These are phyloP conservation scores for Muntiacus muntjak DNA, from an alignment of 2,113 vertebrate genomes.

Conservation along the genomic window DNA sequence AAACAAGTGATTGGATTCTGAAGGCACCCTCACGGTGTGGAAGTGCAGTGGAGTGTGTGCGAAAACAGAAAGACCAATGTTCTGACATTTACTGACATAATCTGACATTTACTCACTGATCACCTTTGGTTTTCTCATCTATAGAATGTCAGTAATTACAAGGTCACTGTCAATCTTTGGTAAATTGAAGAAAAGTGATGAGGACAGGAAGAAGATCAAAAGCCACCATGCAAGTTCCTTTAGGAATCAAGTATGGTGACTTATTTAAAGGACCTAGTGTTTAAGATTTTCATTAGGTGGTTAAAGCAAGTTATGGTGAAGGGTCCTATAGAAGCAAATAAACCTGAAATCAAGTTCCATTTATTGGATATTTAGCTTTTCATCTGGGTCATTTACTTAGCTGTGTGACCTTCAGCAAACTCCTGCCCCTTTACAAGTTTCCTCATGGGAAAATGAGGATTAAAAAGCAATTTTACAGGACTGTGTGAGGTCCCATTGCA, in stretches of 20 bases:
- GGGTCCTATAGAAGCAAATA: too few relatives aligned
- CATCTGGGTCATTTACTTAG: background rate
- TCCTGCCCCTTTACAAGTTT: background rate
- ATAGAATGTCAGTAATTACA: background rate
- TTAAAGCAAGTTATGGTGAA: too few relatives aligned
- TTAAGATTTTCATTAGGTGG: background rate
- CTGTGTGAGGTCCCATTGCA: background rate
- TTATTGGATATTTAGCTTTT: background rate
- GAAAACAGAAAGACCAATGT: background rate
- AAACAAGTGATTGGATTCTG: background rate
- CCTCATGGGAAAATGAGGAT: background rate
- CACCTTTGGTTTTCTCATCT: background rate
- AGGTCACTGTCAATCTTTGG: background rate
- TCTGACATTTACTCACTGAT: background rate
- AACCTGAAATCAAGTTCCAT: background rate
- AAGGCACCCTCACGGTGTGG: fast-evolving
- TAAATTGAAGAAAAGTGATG: background rate
- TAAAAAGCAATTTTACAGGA: background rate
- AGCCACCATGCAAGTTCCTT: background rate
- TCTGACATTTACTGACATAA: background rate
- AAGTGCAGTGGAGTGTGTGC: background rate
- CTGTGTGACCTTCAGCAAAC: background rate
- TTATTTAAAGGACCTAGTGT: background rate
- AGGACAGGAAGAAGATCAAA: background rate
- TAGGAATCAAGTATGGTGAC: background rate